Evolutionary conservation across 2,797 vertebrate genomes (phyloP).

Genomic region (Oceanodroma leucorhoa): DNA sequence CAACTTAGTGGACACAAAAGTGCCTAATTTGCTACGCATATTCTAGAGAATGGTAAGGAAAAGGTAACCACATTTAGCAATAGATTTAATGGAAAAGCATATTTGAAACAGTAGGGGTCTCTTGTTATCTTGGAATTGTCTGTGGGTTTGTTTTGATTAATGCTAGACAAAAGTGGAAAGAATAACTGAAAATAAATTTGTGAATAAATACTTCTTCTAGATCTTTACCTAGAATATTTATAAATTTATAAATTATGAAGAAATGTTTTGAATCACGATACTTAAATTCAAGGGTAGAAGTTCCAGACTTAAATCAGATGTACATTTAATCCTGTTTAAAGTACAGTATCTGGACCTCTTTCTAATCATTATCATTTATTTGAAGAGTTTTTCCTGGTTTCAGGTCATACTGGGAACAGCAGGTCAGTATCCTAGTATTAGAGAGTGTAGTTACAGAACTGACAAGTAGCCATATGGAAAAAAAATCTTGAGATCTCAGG

Average conservation of each 20-base stretch:
- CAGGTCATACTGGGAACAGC: background rate
- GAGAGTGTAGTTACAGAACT: background rate
- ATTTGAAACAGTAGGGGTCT: background rate
- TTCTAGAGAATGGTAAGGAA: background rate
- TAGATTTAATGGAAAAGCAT: background rate
- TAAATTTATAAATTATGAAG: background rate
- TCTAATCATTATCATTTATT: background rate
- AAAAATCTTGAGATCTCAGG: background rate
- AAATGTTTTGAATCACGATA: background rate
- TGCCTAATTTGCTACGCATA: rapidly evolving
- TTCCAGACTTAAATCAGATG: background rate
- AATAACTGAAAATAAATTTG: background rate
- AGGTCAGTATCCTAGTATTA: background rate
- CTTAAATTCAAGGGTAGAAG: background rate
- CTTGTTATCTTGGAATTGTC: background rate
- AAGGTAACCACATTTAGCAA: background rate
- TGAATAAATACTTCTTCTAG: background rate
- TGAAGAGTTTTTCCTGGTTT: background rate
- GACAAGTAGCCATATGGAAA: rapidly evolving
- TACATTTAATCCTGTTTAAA: background rate
- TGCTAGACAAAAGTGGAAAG: background rate
- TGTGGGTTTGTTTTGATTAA: background rate
- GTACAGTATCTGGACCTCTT: background rate
- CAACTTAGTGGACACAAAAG: background rate
- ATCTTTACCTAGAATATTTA: background rate